Base-by-base conservation (phyloP, 2,113 vertebrate genomes). In the Pholis gunnellus region DNA sequence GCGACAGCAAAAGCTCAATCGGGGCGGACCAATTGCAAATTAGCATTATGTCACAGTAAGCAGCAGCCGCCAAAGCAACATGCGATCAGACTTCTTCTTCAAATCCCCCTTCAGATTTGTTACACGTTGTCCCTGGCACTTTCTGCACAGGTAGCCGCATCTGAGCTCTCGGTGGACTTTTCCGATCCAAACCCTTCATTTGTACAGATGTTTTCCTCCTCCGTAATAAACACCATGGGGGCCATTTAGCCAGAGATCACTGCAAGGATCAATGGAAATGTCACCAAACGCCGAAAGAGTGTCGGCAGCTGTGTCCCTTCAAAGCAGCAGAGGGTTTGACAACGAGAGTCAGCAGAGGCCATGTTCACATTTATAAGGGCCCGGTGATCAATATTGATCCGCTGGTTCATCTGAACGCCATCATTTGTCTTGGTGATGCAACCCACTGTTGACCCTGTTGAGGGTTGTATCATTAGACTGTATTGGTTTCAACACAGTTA, bases 251-350 rank as follows among this genome's bases (percentile, higher is more conserved):
- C 67, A 76, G 72, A 71, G 68, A 80, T 83, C 87, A 70, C 72
- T 25, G 78, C 48, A n/a, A 78, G 83, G 91, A 91, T 93, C 91
- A 88, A 87, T 88, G 85, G 82, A 93, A 82, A 80, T 93, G 87
- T 92, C 93, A 91, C 90, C 92, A 91, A 92, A 94, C 91, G 76
- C 89, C 38, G 83, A 94, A 94, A 84, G 86, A 72, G 79, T 50
- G 85, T 59, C 72, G 20, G 77, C 87, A 92, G 92, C 80, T 89
- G 87, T 77, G 82, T 81, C 40, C 90, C 83, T 75, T 82, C 73
- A 81, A 82, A 50, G 68, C 64, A 65, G 72, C 50, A 1, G 46
- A 74, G 42, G 22, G 75, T 31, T 76, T 64, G 78, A 83, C 75
- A 78, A 66, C n/a, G 50, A 64, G 74, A 73, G 69, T 9, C 7